Evolutionary conservation across 2,113 vertebrate genomes (phyloP), one percentile per base, ranked within the genome.

Genomic region (Podarcis cretensis): DNA sequence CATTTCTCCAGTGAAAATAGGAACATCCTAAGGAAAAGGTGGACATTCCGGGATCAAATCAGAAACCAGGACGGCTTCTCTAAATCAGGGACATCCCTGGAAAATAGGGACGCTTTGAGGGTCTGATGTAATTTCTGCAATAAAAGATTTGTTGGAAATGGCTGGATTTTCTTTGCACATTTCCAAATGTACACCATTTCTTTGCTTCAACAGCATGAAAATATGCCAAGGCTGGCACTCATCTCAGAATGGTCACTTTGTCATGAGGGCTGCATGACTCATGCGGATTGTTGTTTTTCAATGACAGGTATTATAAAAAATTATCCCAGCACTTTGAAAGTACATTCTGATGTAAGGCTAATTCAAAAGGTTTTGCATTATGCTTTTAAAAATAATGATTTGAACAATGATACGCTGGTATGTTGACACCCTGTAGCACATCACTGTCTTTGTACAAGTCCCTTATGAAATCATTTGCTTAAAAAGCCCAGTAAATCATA

Each of bases 401-500:
- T 88, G 57, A 83, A 76, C 30, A 83, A 65, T 48, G 63, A 48
- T 32, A 35, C 4, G 0, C 6, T n/a, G 88, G 48, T 57, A 82
- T 6, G 74, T 43, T 84, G 83, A 87, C 88, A 91, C 5, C 1
- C 16, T 83, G 4, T 68, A 85, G 57, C 9, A 83, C 85, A 89
- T 79, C 87, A 90, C 75, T 81, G 77, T 76, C 91, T 77, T 88
- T 82, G 27, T 82, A 66, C 21, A 20, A 30, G 4, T 3, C 79
- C 0, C 0, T 90, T 89, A 85, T 65, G 27, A 35, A 65, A n/a
- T 9, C 23, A 20, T 68, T 85, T 85, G 14, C 57, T 85, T 84
- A 90, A 5, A 14, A 59, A 86, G 20, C 65, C 30, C 89, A 86
- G 85, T 89, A 88, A 93, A 86, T 90, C 91, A 94, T 25, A 0